A percentile compares a stretch with the other conserved stretches of the same genome.
Conservation (phyloP, 2,888 invertebrate genomes). For the Rhogogaster chlorosoma region DNA sequence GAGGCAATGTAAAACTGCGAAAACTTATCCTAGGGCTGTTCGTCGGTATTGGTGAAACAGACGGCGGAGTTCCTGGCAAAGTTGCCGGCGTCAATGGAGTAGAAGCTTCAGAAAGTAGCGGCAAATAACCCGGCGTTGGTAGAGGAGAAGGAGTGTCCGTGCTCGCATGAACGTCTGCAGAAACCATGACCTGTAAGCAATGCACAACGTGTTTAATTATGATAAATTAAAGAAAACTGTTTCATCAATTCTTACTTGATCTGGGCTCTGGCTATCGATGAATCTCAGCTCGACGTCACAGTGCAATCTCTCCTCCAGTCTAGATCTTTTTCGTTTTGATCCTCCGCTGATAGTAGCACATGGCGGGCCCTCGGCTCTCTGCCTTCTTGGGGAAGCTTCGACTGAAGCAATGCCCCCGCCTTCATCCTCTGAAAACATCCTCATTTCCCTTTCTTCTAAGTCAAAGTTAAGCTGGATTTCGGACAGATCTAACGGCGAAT, state of each 20-base stretch:
- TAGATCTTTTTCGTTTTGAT: constrained; percentile 82
- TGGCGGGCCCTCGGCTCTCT: constrained; percentile 78
- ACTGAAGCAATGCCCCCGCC: constrained; percentile 81
- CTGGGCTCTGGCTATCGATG: constrained; percentile 89
- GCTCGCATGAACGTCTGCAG: constrained; percentile 76
- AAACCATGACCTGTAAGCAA: constrained; percentile 74
- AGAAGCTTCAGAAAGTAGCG: constrained; percentile 73
- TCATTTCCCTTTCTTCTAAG: constrained; percentile 91
- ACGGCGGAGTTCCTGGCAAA: constrained; percentile 70
- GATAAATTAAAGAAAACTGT: not conserved
- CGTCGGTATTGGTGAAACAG: constrained; percentile 70
- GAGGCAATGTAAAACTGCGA: constrained; percentile 73
- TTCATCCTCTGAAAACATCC: constrained; percentile 94
- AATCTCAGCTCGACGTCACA: constrained; percentile 85
- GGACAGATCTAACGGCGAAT: constrained; percentile 85
- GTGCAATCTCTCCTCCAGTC: constrained; percentile 88
- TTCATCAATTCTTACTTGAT: constrained; percentile 76
- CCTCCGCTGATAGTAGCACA: constrained; percentile 72
- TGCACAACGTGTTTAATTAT: not conserved
- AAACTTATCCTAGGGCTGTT: constrained; percentile 76
- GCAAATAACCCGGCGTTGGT: constrained; percentile 74
- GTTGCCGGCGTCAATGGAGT: constrained; percentile 74
- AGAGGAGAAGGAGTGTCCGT: constrained; percentile 75
- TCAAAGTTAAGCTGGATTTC: constrained; percentile 91
- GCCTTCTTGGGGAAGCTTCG: constrained; percentile 74